Evolutionary conservation across 2,113 vertebrate genomes (phyloP).

Genomic region (pig (Sus scrofa)): T2T-Sscrofa CM000816.6:70424501-70425000

Average conservation of each 20-base stretch:
- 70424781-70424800: no score
- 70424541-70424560: neutral
- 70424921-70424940: neutral
- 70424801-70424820: no score
- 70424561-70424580: neutral
- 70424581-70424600: neutral
- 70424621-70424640: neutral
- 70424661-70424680: neutral
- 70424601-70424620: neutral
- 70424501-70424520: no score
- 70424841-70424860: no score
- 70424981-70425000: neutral
- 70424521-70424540: no score
- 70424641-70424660: neutral
- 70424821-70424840: no score
- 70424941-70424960: neutral
- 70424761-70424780: no score
- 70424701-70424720: neutral
- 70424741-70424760: neutral
- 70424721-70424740: neutral
- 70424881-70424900: no score
- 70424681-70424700: rapidly evolving
- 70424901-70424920: no score
- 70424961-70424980: neutral
- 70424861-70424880: no score